Evolutionary conservation across 2,888 invertebrate species (phyloP).

Genomic region (Deilephila elpenor): DNA sequence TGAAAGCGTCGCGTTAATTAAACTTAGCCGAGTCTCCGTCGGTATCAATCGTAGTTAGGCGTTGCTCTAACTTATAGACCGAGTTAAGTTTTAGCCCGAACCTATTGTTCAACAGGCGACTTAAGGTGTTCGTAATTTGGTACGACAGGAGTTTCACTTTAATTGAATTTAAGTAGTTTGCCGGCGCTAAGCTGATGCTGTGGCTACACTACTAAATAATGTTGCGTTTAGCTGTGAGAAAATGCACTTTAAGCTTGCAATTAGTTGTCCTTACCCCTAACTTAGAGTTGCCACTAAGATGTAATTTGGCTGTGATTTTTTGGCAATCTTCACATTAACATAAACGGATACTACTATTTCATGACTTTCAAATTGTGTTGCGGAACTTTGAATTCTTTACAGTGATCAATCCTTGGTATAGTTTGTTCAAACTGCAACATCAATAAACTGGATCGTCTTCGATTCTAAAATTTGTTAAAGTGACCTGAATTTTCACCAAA

Average conservation of each 20-base stretch:
- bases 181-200: conserved; percentile 35
- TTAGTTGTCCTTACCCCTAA: background rate
- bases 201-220: conserved; percentile 30
- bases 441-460: too few species aligned
- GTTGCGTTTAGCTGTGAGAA: conserved; percentile 4
- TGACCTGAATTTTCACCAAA: too few species aligned
- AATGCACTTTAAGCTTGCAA: conserved; percentile 1
- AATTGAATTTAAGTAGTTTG: conserved; percentile 57
- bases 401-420: too few species aligned
- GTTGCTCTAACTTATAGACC: conserved; percentile 60
- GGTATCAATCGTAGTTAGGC: conserved; percentile 58
- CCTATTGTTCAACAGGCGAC: conserved; percentile 63
- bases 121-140: conserved; percentile 58
- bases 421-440: too few species aligned
- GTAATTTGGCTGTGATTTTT: too few species aligned
- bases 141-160: conserved; percentile 45
- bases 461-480: too few species aligned
- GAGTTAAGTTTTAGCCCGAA: conserved; percentile 60
- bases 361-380: too few species aligned
- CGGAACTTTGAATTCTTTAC: too few species aligned
- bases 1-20: conserved; percentile 55
- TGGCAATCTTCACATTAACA: too few species aligned
- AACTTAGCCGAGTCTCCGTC: conserved; percentile 54
- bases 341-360: too few species aligned
- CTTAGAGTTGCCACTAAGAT: too few species aligned